Conservation (phyloP, 2,797 vertebrate genomes). For the Denticeps clupeoides region DNA sequence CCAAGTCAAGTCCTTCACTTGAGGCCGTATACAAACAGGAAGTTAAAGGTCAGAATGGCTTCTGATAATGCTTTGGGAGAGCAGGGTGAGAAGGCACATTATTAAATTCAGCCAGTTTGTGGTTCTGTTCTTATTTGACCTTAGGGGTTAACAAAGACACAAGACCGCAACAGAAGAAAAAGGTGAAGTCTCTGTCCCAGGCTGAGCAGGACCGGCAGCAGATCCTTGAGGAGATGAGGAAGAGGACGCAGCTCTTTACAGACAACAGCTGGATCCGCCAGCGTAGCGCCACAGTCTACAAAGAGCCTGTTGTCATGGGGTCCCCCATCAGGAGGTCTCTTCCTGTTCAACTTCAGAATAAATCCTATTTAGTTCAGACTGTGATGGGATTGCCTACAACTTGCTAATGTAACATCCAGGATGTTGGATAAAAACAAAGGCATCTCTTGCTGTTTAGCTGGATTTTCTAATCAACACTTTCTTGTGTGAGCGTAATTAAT, state of each 20-base stretch:
- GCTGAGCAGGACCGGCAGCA: constrained; percentile 77
- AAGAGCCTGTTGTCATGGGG: constrained; percentile 60
- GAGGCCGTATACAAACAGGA: constrained; percentile 42
- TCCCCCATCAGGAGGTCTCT: constrained; percentile 72
- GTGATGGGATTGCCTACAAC: too few relatives aligned
- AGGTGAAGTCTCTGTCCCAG: constrained; percentile 51
- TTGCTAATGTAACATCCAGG: too few relatives aligned
- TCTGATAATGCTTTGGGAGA: too few relatives aligned
- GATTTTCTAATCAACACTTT: too few relatives aligned
- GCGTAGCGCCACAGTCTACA: constrained; percentile 64
- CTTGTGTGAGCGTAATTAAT: too few relatives aligned
- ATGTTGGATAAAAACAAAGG: too few relatives aligned
- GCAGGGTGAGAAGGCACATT: background rate
- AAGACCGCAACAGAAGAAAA: too few relatives aligned
- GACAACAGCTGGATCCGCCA: constrained; percentile 98
- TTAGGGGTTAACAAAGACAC: too few relatives aligned
- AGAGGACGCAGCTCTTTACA: constrained; percentile 76
- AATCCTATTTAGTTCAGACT: too few relatives aligned
- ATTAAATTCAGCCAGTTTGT: too few relatives aligned
- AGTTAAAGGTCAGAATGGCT: constrained; percentile 56
- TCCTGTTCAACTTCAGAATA: background rate
- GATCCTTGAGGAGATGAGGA: constrained; percentile 94
- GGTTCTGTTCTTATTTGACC: too few relatives aligned
- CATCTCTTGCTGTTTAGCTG: too few relatives aligned
- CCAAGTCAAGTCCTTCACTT: constrained; percentile 71